These are phyloP conservation scores for Helicoverpa zea DNA, from an alignment of 1,140 invertebrate genomes.

Conservation along the genomic window DNA sequence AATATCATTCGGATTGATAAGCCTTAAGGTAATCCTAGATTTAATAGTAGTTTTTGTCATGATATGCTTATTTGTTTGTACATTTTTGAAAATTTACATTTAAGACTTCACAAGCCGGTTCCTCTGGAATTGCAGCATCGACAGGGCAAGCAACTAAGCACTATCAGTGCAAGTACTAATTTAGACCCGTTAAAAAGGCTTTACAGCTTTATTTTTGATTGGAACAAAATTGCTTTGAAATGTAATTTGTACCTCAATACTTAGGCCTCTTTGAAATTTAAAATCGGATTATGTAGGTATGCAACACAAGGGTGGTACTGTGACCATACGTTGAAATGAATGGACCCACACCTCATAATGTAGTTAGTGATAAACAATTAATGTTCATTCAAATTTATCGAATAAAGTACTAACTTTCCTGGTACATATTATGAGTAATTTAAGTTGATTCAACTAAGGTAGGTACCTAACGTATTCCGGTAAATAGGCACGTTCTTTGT, in stretches of 20 bases:
- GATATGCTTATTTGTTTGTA: constrained; percentile 41
- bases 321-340: background rate
- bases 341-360: background rate
- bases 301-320: constrained; percentile 1
- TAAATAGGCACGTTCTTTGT: constrained; percentile 67
- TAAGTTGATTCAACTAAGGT: background rate
- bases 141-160: constrained; percentile 24
- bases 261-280: background rate
- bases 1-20: constrained; percentile 78
- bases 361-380: background rate
- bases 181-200: constrained; percentile 22
- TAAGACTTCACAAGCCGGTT: constrained; percentile 54
- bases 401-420: constrained; percentile 12
- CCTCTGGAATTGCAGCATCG: constrained; percentile 48
- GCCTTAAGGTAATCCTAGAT: constrained; percentile 73
- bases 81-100: constrained; percentile 26
- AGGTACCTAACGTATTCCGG: constrained; percentile 56
- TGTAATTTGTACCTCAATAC: background rate
- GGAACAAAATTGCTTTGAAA: background rate
- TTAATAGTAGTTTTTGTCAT: constrained; percentile 78
- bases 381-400: background rate
- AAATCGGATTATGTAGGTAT: background rate
- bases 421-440: background rate
- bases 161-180: background rate
- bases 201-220: background rate